A percentile compares a stretch with the other conserved stretches of the same genome.
These are phyloP conservation scores for Scelioninae gen. 1 DNA, from an alignment of 2,888 invertebrate species.

Conservation along the genomic window DNA sequence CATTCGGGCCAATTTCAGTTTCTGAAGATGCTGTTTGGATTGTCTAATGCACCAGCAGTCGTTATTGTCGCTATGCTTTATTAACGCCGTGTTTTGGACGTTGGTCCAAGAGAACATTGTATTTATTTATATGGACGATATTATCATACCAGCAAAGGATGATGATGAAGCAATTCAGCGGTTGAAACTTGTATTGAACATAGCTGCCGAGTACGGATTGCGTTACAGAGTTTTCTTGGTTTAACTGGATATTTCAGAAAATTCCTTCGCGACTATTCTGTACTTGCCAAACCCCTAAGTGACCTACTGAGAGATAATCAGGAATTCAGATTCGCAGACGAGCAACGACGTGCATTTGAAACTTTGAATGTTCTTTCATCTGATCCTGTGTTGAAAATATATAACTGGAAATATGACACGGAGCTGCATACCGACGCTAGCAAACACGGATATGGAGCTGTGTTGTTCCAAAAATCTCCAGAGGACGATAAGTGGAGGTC, in stretches of 20 bases:
- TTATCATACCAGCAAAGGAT: constrained; percentile 15
- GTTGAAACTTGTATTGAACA: constrained; percentile 1
- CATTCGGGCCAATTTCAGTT: too few relatives aligned
- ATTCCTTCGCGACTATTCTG: constrained; percentile 13
- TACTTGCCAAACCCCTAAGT: constrained; percentile 9
- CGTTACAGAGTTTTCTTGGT: constrained; percentile 48
- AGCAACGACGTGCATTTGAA: not conserved
- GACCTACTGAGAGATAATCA: not conserved
- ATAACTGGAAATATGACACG: not conserved
- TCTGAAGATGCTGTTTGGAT: too few relatives aligned
- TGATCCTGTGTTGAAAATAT: constrained; percentile 15
- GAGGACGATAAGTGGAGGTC: constrained; percentile 54
- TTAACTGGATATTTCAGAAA: constrained; percentile 32
- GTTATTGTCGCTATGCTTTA: too few relatives aligned
- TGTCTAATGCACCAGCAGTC: too few relatives aligned
- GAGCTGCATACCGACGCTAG: constrained; percentile 28
- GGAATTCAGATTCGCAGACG: not conserved
- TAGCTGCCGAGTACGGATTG: constrained; percentile 16
- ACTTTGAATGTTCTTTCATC: not conserved
- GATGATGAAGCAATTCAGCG: constrained; percentile 10
- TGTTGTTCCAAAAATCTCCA: constrained; percentile 2
- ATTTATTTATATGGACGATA: constrained; percentile 26
- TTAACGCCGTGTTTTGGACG: too few relatives aligned
- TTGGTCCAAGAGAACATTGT: too few relatives aligned
- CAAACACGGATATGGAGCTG: constrained; percentile 6